These are phyloP conservation scores for Chauna torquata DNA, from an alignment of 2,113 vertebrate genomes.

Conservation along the genomic window DNA sequence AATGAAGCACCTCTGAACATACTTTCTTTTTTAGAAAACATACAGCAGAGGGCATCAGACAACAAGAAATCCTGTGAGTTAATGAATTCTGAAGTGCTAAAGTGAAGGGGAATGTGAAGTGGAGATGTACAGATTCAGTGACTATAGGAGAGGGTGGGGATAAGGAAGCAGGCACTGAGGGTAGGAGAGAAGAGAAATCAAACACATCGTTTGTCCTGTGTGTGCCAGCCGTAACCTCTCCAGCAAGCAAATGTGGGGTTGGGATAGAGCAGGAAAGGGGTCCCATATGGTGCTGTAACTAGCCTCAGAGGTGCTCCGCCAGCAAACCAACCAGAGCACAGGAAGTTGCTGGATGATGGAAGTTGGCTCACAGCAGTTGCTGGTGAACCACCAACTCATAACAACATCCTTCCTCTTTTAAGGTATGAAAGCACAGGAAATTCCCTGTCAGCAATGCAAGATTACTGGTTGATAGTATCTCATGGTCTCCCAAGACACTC, in stretches of 20 bases:
- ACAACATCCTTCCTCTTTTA: background rate
- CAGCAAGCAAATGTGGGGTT: background rate
- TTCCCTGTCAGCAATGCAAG: background rate
- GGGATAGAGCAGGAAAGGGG: background rate
- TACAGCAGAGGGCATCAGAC: background rate
- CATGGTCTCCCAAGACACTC: background rate
- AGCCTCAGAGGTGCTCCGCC: background rate
- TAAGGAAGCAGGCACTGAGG: background rate
- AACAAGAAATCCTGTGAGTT: background rate
- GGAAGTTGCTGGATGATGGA: no score
- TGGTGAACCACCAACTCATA: background rate
- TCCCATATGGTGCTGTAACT: accelerated
- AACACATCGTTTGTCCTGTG: background rate
- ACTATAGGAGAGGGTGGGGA: background rate
- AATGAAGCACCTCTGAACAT: background rate
- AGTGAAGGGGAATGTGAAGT: background rate
- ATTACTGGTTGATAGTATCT: background rate
- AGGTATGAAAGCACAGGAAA: background rate
- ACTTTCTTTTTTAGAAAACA: background rate
- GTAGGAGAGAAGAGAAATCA: background rate
- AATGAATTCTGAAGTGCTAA: background rate
- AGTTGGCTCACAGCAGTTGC: no score
- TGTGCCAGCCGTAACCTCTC: background rate
- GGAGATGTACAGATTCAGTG: background rate
- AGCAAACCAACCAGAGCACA: background rate